A percentile compares a stretch with the other conserved stretches of the same genome.
phyloP scores from a whole-genome alignment of 2,797 vertebrate species.

The Gorsachius magnificus region DNA sequence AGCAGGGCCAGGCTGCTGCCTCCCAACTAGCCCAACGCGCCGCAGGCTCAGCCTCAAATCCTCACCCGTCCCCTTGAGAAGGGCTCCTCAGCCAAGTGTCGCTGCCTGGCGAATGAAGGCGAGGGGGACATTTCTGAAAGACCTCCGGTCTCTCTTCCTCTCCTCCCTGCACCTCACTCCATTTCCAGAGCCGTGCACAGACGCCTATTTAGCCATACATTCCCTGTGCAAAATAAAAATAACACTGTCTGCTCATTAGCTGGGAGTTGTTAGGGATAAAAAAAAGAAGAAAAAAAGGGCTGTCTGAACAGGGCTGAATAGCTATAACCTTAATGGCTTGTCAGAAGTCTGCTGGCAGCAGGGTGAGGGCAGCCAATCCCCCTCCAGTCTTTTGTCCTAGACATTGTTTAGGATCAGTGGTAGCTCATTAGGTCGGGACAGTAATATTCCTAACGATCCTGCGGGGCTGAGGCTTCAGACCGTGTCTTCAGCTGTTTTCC shows the following conservation, averaged over 20 bases:
- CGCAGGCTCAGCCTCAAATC: background rate
- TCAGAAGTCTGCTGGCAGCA: conserved; percentile 67
- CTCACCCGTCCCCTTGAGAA: background rate
- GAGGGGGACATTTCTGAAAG: background rate
- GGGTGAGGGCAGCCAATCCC: conserved; percentile 59
- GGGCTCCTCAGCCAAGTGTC: background rate
- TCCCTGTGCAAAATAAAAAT: conserved; percentile 42
- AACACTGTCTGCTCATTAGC: conserved; percentile 43
- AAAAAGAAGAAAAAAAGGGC: conserved; percentile 16
- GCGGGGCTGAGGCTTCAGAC: conserved; percentile 30
- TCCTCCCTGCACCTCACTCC: background rate
- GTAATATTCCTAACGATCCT: conserved; percentile 63
- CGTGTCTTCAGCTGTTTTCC: conserved; percentile 52
- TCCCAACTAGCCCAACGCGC: fast-evolving
- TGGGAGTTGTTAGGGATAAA: background rate
- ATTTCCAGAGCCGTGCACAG: background rate
- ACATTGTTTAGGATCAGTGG: conserved; percentile 65
- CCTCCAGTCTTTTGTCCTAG: conserved; percentile 57
- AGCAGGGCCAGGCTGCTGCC: background rate
- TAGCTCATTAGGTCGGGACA: conserved; percentile 70
- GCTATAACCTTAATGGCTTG: conserved; percentile 68
- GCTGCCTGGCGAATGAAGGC: background rate
- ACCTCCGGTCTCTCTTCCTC: background rate
- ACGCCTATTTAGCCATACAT: background rate
- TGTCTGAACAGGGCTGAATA: conserved; percentile 56